Conservation (phyloP, 2,797 vertebrate genomes). For the Anniella stebbinsi region DNA sequence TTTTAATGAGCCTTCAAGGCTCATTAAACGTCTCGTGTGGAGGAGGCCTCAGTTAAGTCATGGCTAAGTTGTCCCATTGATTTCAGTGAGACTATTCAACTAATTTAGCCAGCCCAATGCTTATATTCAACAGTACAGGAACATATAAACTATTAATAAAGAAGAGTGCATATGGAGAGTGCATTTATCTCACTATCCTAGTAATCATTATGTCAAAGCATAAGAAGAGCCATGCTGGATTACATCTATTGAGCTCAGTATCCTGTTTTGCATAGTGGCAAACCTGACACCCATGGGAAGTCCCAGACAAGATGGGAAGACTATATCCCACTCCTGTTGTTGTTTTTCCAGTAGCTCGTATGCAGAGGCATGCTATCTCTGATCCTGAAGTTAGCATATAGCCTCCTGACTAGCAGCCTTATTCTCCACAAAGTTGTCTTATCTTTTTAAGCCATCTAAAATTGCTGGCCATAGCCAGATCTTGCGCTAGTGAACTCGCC, state of each 20-base stretch:
- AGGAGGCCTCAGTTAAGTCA: no score
- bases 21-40: no score
- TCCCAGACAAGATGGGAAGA: not conserved
- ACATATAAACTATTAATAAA: not conserved
- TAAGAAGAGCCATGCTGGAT: not conserved
- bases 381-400: not conserved
- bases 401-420: not conserved
- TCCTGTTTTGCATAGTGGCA: not conserved
- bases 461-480: not conserved
- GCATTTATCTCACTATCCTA: not conserved
- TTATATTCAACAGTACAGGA: not conserved
- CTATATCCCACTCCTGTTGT: not conserved
- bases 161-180: not conserved
- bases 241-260: not conserved
- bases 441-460: no score
- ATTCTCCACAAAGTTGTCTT: not conserved
- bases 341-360: not conserved
- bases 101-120: not conserved
- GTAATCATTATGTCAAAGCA: no score
- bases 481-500: not conserved
- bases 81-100: not conserved
- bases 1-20: no score
- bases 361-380: not conserved
- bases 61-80: not conserved
- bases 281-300: not conserved